A percentile compares a stretch with the other conserved stretches of the same genome.
Evolutionary conservation across 2,113 vertebrate species (phyloP).

Genomic region (Spea multiplicata): DNA sequence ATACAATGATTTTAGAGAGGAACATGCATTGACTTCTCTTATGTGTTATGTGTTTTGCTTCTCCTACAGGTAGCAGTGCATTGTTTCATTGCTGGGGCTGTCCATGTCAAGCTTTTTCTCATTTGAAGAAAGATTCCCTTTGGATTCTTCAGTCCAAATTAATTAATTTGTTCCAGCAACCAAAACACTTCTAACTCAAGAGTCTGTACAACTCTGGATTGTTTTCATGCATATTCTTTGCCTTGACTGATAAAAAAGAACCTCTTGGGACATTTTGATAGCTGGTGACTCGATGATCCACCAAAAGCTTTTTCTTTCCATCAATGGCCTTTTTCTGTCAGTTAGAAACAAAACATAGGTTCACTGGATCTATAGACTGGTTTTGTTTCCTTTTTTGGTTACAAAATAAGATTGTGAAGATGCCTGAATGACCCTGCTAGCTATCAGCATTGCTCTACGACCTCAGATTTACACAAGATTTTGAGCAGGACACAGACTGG

Average conservation of each 20-base stretch:
- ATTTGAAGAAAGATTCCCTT: slow-evolving; percentile 72
- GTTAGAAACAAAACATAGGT: not conserved
- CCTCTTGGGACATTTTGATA: not conserved
- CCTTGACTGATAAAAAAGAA: slow-evolving; percentile 46
- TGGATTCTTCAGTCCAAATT: not conserved
- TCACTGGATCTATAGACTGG: slow-evolving; percentile 21
- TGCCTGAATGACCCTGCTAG: not conserved
- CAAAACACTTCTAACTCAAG: slow-evolving; percentile 53
- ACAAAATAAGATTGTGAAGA: not conserved
- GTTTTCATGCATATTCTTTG: slow-evolving; percentile 51
- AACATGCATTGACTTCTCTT: not conserved
- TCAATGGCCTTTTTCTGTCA: not conserved
- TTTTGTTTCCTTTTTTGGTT: not conserved
- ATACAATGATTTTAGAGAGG: no score
- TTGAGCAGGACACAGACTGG: not conserved
- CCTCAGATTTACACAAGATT: not conserved
- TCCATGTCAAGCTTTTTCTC: slow-evolving; percentile 73
- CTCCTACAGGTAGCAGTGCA: slow-evolving; percentile 68
- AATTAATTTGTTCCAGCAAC: not conserved
- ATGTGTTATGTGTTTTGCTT: not conserved
- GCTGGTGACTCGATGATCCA: not conserved
- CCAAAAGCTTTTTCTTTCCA: not conserved
- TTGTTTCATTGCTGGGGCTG: slow-evolving; percentile 78
- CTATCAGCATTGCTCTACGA: not conserved
- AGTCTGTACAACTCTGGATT: slow-evolving; percentile 61